Conservation (phyloP, 2,113 vertebrate species). For the Pterocles burchelli region DNA sequence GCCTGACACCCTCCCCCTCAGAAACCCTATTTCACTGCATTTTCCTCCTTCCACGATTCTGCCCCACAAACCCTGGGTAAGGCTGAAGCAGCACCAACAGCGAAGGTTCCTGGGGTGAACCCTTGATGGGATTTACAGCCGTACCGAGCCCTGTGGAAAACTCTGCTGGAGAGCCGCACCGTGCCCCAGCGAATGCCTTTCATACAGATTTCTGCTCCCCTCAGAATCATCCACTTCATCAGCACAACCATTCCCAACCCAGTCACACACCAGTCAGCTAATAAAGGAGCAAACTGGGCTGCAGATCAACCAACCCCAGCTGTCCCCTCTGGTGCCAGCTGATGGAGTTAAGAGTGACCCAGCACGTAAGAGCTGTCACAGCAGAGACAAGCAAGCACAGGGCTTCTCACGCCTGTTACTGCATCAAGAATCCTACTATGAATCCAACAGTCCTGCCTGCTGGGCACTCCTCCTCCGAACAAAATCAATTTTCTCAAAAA, state of each 20-base stretch:
- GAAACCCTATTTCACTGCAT: neutral
- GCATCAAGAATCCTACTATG: neutral
- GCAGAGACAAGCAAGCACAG: neutral
- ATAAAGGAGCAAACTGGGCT: neutral
- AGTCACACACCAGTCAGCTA: neutral
- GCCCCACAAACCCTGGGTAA: fast-evolving
- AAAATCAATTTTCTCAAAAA: neutral
- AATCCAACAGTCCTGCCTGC: fast-evolving
- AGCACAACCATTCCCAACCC: neutral
- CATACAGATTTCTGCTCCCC: neutral
- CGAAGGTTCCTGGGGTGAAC: neutral
- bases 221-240: no score
- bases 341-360: neutral
- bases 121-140: fast-evolving
- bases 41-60: neutral
- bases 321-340: neutral
- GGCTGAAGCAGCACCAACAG: no score
- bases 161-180: fast-evolving
- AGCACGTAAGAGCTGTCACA: fast-evolving
- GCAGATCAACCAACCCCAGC: fast-evolving
- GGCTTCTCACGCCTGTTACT: neutral
- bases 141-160: neutral
- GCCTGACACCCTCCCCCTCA: neutral
- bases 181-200: fast-evolving
- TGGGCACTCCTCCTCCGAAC: neutral